Percentiles rank a stretch among this genome's conserved stretches.
Conservation (phyloP, 1,140 invertebrate species). For the Megalopta genalis region DNA sequence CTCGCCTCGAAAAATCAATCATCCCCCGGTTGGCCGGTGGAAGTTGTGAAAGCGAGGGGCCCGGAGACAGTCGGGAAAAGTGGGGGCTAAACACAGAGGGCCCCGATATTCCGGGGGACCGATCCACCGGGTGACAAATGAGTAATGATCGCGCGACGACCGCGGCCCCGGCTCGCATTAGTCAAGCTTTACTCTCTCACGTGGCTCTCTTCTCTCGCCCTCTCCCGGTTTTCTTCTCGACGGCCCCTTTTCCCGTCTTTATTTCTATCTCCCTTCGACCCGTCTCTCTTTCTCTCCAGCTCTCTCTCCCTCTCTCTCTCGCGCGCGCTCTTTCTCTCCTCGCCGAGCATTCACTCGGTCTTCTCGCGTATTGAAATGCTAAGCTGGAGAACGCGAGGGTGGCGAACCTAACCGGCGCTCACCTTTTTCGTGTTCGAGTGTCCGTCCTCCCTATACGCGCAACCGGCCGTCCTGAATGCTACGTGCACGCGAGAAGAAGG, state of each 20-base stretch:
- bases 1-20: not conserved
- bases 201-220: constrained; percentile 45
- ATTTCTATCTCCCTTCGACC: constrained; percentile 21
- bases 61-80: constrained; percentile 4
- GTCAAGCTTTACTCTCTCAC: constrained; percentile 72
- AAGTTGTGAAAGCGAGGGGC: not conserved
- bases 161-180: constrained; percentile 65
- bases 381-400: constrained; percentile 60
- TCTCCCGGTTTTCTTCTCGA: not conserved
- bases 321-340: constrained; percentile 33
- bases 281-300: constrained; percentile 5
- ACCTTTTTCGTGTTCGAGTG: constrained; percentile 44
- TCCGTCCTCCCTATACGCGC: constrained; percentile 20
- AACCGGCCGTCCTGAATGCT: constrained; percentile 12
- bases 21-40: not conserved
- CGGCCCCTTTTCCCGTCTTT: constrained; percentile 29
- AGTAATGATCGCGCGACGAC: constrained; percentile 69
- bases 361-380: constrained; percentile 68
- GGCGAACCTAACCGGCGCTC: constrained; percentile 18
- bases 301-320: not conserved
- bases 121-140: constrained; percentile 70
- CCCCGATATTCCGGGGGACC: constrained; percentile 48
- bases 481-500: constrained; percentile 31
- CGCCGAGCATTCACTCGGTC: constrained; percentile 47
- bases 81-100: not conserved